Evolutionary conservation across 2,888 invertebrate genomes (phyloP).

Genomic region (Acleris literana): DNA sequence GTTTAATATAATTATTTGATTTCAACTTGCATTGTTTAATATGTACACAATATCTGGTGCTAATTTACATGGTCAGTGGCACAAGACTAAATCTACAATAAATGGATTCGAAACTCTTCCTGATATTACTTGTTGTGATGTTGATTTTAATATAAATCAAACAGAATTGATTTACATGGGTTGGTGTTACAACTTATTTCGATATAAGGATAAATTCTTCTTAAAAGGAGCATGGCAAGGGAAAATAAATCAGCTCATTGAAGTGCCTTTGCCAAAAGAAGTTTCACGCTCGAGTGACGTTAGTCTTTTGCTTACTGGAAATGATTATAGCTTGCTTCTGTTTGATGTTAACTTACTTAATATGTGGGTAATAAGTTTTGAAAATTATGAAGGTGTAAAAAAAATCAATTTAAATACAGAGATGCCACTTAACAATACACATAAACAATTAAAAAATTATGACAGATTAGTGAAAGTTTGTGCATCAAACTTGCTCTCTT

Average conservation of each 20-base stretch:
- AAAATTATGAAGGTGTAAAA: conserved; percentile 48
- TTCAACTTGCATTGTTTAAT: too few species aligned
- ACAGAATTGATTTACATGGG: conserved; percentile 53
- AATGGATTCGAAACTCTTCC: conserved; percentile 51
- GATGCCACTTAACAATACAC: conserved; percentile 45
- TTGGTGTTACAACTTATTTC: conserved; percentile 74
- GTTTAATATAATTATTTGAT: too few species aligned
- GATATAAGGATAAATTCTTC: conserved; percentile 51
- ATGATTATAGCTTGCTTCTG: conserved; percentile 60
- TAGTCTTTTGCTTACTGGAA: conserved; percentile 55
- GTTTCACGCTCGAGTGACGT: conserved; percentile 35
- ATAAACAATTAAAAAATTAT: conserved; percentile 50
- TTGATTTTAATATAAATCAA: conserved; percentile 42
- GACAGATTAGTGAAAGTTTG: conserved; percentile 48
- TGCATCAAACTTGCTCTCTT: conserved; percentile 52
- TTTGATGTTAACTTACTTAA: conserved; percentile 48
- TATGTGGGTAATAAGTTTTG: conserved; percentile 59
- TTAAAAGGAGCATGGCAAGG: conserved; percentile 63
- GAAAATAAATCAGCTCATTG: conserved; percentile 51
- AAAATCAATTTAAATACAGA: conserved; percentile 53
- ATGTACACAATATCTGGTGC: conserved; percentile 64
- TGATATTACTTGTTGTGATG: conserved; percentile 29
- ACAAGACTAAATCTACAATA: conserved; percentile 48
- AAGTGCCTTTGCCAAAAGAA: conserved; percentile 55
- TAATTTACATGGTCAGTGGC: conserved; percentile 77